These are phyloP conservation scores for Mormyrops boulengeri DNA, from an alignment of 2,797 vertebrate genomes.

Conservation along the genomic window DNA sequence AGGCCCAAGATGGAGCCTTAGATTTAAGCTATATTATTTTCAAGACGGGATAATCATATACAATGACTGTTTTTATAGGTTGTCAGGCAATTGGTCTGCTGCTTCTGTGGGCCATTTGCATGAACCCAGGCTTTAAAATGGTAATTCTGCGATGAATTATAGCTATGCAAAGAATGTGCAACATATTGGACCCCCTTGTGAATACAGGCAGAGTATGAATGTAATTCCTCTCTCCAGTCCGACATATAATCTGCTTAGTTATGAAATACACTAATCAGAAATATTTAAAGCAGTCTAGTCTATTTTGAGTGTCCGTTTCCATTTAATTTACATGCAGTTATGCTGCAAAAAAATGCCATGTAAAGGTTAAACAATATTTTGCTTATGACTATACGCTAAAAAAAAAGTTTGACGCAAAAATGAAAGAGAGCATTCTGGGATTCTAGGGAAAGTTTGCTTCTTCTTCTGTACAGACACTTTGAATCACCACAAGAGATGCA, in stretches of 20 bases:
- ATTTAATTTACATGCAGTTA: neutral
- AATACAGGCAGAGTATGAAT: neutral
- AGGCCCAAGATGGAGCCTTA: neutral
- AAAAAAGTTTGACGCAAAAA: neutral
- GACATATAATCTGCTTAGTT: neutral
- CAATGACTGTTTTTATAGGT: constrained; percentile 14
- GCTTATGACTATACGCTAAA: neutral
- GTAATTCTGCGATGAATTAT: constrained; percentile 10
- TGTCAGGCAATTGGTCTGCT: constrained; percentile 12
- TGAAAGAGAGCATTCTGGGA: neutral
- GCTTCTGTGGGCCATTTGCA: constrained; percentile 2
- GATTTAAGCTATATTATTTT: constrained; percentile 13
- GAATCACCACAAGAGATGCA: constrained; percentile 26
- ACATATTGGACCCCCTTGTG: neutral
- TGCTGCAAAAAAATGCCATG: neutral
- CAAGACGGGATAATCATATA: constrained; percentile 1
- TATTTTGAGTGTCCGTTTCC: neutral
- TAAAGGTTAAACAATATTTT: neutral
- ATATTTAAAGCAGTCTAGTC: neutral
- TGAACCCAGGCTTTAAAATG: neutral
- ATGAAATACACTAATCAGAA: neutral
- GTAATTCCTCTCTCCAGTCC: neutral
- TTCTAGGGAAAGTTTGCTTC: constrained; percentile 3
- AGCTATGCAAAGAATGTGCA: neutral
- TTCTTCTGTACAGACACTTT: constrained; percentile 15